phyloP scores from a whole-genome alignment of 2,888 invertebrate genomes.

The Isotomurus palustris region DNA sequence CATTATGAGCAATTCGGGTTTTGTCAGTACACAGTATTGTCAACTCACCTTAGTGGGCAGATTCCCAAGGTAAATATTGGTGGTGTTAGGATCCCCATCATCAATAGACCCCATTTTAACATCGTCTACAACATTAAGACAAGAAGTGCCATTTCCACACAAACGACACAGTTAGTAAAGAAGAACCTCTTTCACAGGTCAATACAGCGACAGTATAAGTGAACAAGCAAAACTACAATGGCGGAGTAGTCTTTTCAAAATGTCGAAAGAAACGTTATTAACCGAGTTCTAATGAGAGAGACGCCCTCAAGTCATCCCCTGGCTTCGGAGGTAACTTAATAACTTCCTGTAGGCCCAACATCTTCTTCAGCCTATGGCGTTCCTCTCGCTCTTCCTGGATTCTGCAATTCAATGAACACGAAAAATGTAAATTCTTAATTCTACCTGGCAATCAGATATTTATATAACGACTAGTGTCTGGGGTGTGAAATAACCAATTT shows the following conservation, averaged over 20 bases:
- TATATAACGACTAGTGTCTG: no score
- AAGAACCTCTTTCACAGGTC: no score
- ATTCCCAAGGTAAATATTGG: constrained; percentile 95
- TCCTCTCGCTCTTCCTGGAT: constrained; percentile 97
- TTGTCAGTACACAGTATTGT: no score
- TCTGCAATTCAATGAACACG: constrained; percentile 54
- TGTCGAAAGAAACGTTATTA: constrained; percentile 40
- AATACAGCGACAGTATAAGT: no score
- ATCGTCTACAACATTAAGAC: no score
- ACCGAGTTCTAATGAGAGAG: constrained; percentile 46
- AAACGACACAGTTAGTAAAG: no score
- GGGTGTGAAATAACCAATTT: no score
- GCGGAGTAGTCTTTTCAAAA: constrained; percentile 17
- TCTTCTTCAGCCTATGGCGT: constrained; percentile 58
- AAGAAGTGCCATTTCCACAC: no score
- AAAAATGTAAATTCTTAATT: not conserved
- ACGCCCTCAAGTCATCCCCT: constrained; percentile 43
- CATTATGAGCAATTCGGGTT: no score
- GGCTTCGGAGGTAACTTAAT: constrained; percentile 45
- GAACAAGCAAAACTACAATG: no score
- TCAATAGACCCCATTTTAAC: constrained; percentile 76
- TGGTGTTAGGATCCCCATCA: constrained; percentile 94
- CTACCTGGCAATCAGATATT: no score
- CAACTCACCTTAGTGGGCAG: constrained; percentile 89
- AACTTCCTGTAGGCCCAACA: constrained; percentile 43